A percentile compares a stretch with the other conserved stretches of the same genome.
phyloP scores from a whole-genome alignment of 2,113 vertebrate species.

The Aepyceros melampus region DNA sequence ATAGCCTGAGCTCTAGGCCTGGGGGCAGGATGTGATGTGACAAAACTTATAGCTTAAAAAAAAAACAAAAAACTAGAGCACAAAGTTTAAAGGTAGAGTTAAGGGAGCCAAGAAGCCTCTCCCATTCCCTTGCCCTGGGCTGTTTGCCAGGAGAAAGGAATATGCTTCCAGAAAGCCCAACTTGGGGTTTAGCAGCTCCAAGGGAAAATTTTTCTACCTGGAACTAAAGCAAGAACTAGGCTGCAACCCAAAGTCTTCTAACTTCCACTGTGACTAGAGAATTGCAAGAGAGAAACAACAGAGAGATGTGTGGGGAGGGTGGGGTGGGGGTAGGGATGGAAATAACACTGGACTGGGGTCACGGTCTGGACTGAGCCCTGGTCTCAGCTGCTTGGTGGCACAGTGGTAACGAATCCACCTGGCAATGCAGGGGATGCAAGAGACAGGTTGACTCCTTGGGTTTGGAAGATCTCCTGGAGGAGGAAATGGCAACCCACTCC shows the following conservation, averaged over 20 bases:
- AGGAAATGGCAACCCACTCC: not conserved
- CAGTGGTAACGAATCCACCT: not conserved
- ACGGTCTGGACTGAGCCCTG: not conserved
- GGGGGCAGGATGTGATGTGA: not conserved
- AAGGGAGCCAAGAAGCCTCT: not conserved
- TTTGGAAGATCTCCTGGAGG: not conserved
- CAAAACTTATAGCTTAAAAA: not conserved
- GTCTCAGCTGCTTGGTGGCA: not conserved
- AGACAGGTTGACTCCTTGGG: not conserved
- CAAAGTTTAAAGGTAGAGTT: not conserved
- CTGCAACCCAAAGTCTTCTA: not conserved
- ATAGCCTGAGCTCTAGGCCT: not conserved
- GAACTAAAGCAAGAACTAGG: slow-evolving; percentile 24
- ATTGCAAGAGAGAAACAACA: not conserved
- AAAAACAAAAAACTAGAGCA: not conserved
- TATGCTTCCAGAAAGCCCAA: not conserved
- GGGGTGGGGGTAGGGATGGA: not conserved
- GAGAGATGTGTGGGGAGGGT: not conserved
- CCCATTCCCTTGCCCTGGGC: slow-evolving; percentile 8
- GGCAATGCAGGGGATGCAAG: not conserved
- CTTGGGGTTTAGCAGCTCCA: not conserved
- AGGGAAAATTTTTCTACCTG: slow-evolving; percentile 20
- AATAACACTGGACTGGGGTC: not conserved
- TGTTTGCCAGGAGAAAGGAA: slow-evolving; percentile 12
- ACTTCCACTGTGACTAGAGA: not conserved